These are phyloP conservation scores for Cyclophora albipunctata DNA, from an alignment of 2,888 invertebrate species.

Conservation along the genomic window DNA sequence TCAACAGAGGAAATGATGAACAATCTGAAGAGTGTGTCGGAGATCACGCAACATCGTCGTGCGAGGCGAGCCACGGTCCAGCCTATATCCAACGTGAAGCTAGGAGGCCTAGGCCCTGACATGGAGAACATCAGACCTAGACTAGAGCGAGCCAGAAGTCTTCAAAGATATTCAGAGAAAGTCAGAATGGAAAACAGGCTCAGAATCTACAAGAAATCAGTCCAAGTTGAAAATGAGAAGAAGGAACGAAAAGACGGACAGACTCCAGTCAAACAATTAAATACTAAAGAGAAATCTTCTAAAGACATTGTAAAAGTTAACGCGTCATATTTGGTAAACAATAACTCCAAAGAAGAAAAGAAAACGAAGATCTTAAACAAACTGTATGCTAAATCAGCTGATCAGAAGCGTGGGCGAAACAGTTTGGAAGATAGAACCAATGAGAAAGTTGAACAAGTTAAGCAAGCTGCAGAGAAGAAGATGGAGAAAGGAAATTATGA, in stretches of 20 bases:
- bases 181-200: constrained; percentile 64
- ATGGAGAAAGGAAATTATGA: constrained; percentile 16
- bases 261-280: constrained; percentile 10
- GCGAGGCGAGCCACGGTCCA: constrained; percentile 36
- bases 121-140: constrained; percentile 59
- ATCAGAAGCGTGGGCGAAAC: constrained; percentile 9
- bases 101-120: constrained; percentile 65
- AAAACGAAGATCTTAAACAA: constrained; percentile 25
- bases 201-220: constrained; percentile 54
- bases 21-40: constrained; percentile 56
- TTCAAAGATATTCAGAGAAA: constrained; percentile 67
- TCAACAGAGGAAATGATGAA: constrained; percentile 28
- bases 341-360: constrained; percentile 26
- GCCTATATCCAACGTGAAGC: constrained; percentile 42
- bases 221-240: constrained; percentile 40
- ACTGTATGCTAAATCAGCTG: constrained; percentile 37
- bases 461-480: not conserved
- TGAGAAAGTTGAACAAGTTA: not conserved
- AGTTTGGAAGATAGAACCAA: constrained; percentile 1
- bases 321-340: constrained; percentile 53
- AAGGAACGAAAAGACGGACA: constrained; percentile 25
- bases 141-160: constrained; percentile 60
- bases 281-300: constrained; percentile 10
- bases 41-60: constrained; percentile 45
- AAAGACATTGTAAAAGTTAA: constrained; percentile 19